Evolutionary conservation across 2,797 vertebrate genomes (phyloP), one percentile per base, ranked within the genome.

Genomic region (Falco naumanni): DNA sequence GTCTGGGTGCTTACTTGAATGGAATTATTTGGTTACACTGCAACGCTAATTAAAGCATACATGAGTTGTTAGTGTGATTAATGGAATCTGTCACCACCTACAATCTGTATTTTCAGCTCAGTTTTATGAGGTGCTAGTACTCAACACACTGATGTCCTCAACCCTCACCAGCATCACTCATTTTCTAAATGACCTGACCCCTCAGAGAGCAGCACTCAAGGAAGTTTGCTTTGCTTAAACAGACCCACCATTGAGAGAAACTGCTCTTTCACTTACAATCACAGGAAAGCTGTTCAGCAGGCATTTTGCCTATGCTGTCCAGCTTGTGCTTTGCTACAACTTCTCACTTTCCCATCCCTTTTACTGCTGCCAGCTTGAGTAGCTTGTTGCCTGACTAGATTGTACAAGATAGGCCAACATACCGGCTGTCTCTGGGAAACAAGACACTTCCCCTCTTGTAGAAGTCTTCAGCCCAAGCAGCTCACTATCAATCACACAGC

Each of bases 21-120:
- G 9, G 81, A 94, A 78, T 71, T 64, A 61, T 47, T 95, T 80
- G 21, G 41, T 87, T 91, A 50, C 63, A 68, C 50, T 94, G 69
- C 53, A 85, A 63, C 56, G 19, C 29, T 34, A 9, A 66, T 77
- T 24, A 34, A 87, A 53, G 26, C n/a, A 90, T 18, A 22, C 21
- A 50, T 1, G 14, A 28, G 28, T 68, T 56, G 10, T 45, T 78
- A 37, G n/a, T 54, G 45, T 33, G 47, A 81, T 61, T 86, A 84
- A 66, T 33, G 24, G 69, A 65, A 50, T 50, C 66, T 68, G 21
- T 54, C 1, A 1, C 68, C 59, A 70, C 22, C 28, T 64, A 70
- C 53, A 81, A 70, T 48, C 60, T 77, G 41, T n/a, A 56, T 39
- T 89, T 87, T 60, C 75, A 51, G 25, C n/a, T 82, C 77, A 21